Evolutionary conservation across 1,140 invertebrate species (phyloP).

Genomic region (Asobara japonica): DNA sequence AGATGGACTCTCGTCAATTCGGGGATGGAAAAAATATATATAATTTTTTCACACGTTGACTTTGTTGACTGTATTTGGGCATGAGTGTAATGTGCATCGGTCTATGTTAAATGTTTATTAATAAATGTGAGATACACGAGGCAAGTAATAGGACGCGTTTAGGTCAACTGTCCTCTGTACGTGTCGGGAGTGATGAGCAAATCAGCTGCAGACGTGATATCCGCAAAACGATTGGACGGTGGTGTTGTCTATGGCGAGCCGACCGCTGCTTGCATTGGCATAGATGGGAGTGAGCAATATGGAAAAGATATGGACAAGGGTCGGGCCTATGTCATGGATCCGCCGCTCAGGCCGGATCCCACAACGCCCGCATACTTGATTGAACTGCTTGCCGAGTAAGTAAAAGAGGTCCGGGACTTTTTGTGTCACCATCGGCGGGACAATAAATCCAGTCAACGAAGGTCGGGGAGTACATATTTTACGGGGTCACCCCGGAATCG

Average conservation of each 20-base stretch:
- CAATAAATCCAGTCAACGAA: too few species aligned
- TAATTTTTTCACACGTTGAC: too few species aligned
- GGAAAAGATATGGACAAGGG: slow-evolving; percentile 58
- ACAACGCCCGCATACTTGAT: slow-evolving; percentile 84
- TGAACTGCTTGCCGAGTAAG: slow-evolving; percentile 87
- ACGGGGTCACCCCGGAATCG: too few species aligned
- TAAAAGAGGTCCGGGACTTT: too few species aligned
- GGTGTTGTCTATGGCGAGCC: slow-evolving; percentile 81
- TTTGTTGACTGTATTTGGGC: too few species aligned
- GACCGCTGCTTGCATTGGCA: slow-evolving; percentile 77
- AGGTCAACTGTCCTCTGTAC: slow-evolving; percentile 80
- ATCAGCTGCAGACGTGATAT: slow-evolving; percentile 74
- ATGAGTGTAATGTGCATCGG: neutral
- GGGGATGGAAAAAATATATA: too few species aligned
- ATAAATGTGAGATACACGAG: neutral
- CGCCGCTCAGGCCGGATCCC: slow-evolving; percentile 83
- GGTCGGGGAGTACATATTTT: too few species aligned
- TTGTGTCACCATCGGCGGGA: too few species aligned
- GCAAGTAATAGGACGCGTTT: slow-evolving; percentile 32
- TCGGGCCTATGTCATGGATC: slow-evolving; percentile 72
- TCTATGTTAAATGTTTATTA: neutral
- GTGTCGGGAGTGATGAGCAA: slow-evolving; percentile 81
- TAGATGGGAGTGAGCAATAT: slow-evolving; percentile 69
- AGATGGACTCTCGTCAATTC: too few species aligned
- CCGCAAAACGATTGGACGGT: slow-evolving; percentile 65